Percentiles rank a stretch among this genome's conserved stretches.
Conservation (phyloP, 2,888 invertebrate species). For the Tetheella fluctuosa region DNA sequence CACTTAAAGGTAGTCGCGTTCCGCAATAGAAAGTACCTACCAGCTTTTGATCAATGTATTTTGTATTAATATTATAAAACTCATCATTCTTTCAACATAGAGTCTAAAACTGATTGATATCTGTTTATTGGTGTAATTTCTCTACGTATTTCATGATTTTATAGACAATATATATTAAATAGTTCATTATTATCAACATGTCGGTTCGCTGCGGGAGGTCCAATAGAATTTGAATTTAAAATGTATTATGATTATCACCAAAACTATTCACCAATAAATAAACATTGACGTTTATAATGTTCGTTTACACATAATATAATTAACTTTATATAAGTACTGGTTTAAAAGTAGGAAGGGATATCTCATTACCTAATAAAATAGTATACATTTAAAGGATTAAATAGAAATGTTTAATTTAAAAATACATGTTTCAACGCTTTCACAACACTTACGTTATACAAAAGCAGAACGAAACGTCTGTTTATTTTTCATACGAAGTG, state of each 20-base stretch:
- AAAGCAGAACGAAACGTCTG: slow-evolving; percentile 6
- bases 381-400: not conserved
- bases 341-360: too few species aligned
- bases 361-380: too few species aligned
- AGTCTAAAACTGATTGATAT: not conserved
- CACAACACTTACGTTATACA: slow-evolving; percentile 6
- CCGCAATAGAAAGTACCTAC: slow-evolving; percentile 1
- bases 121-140: not conserved
- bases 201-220: not conserved
- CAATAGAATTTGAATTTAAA: slow-evolving; percentile 7
- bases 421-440: slow-evolving; percentile 2
- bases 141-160: not conserved
- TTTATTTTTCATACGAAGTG: slow-evolving; percentile 7
- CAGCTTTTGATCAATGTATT: not conserved
- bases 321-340: not conserved
- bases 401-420: not conserved
- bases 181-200: not conserved
- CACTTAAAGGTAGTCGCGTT: not conserved
- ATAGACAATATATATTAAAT: too few species aligned
- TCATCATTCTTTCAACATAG: not conserved
- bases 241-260: not conserved
- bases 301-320: not conserved
- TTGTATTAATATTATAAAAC: not conserved
- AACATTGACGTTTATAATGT: not conserved
- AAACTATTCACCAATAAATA: not conserved